Percentiles rank a stretch among this genome's conserved stretches.
Evolutionary conservation across 2,888 invertebrate species (phyloP).

Genomic region (Prosopocoilus inquinatus): DNA sequence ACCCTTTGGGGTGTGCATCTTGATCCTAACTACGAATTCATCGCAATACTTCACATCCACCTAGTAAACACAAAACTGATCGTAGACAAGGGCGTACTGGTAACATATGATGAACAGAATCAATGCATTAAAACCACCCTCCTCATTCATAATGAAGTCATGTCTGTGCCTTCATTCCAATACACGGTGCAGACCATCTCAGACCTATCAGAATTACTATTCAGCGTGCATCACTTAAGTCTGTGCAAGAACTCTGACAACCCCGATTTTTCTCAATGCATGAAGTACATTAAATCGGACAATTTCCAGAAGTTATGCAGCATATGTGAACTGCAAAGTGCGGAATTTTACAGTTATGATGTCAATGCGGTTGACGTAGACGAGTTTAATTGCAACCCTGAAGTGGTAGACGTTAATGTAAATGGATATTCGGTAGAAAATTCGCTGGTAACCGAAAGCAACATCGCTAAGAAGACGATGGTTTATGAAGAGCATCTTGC

Average conservation of each 20-base stretch:
- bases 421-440: background rate
- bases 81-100: constrained; percentile 33
- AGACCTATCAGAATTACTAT: constrained; percentile 28
- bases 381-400: constrained; percentile 8
- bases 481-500: background rate
- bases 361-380: constrained; percentile 7
- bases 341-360: constrained; percentile 8
- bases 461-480: too few relatives aligned
- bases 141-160: constrained; percentile 30
- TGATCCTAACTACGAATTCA: constrained; percentile 32
- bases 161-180: constrained; percentile 28
- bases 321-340: constrained; percentile 6
- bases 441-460: too few relatives aligned
- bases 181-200: constrained; percentile 27
- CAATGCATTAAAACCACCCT: constrained; percentile 25
- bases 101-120: constrained; percentile 22
- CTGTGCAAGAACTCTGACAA: constrained; percentile 21
- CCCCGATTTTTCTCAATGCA: constrained; percentile 10
- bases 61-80: constrained; percentile 21
- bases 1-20: constrained; percentile 36
- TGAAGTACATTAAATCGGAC: constrained; percentile 8
- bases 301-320: constrained; percentile 16
- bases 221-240: constrained; percentile 13
- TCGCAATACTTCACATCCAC: constrained; percentile 31
- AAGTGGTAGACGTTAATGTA: constrained; percentile 8